Conservation (phyloP, 2,797 vertebrate species). For the Chrysocyon brachyurus region DNA sequence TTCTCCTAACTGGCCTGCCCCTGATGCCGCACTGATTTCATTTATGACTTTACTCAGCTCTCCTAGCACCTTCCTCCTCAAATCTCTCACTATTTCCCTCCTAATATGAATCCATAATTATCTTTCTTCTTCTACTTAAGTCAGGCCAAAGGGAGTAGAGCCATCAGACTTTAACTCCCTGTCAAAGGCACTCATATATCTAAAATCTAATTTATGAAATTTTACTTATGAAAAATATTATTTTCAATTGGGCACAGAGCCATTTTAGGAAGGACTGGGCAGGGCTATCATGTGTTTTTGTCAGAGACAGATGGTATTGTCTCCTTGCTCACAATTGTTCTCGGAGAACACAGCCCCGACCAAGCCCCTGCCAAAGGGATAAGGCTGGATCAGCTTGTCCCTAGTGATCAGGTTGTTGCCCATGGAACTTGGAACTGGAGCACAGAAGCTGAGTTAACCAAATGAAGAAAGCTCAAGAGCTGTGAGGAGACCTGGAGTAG, state of each 20-base stretch:
- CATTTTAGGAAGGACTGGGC: background rate
- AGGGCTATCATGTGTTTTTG: background rate
- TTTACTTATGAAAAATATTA: background rate
- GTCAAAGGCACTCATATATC: background rate
- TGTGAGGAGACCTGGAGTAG: background rate
- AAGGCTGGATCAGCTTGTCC: background rate
- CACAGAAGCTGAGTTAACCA: background rate
- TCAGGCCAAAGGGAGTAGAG: background rate
- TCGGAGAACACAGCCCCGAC: background rate
- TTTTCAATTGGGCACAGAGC: background rate
- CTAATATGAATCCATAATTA: background rate
- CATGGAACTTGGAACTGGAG: background rate
- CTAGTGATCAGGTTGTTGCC: too few species aligned
- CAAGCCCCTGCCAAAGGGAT: background rate
- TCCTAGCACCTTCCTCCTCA: background rate
- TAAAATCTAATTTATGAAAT: background rate
- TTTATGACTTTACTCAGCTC: background rate
- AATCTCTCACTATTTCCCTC: background rate
- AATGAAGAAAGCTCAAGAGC: background rate
- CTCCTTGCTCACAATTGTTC: background rate
- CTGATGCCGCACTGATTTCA: background rate
- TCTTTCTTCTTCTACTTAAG: constrained; percentile 36
- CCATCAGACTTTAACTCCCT: background rate
- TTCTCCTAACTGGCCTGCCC: background rate
- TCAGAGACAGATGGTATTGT: background rate